Base-by-base conservation (phyloP, 92 coral and sea anemone species). In the Scolanthus callimorphus region DNA sequence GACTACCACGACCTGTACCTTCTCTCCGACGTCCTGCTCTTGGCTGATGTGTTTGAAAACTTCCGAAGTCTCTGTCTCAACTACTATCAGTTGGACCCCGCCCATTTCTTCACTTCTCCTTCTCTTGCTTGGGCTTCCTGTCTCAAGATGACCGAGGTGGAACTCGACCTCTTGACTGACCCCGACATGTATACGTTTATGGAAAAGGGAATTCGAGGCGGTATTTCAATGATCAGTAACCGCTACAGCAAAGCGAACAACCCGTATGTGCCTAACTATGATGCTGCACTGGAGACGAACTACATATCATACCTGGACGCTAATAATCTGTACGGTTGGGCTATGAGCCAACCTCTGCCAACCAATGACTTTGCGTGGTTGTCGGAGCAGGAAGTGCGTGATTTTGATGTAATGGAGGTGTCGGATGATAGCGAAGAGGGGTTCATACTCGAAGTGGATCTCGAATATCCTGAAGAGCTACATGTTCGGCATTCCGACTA, bases 111-210 rank as follows among this genome's bases (percentile, higher is more conserved):
- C 76, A 59, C 66, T n/a, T 27, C 46, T 13, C 71, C 71, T 34
- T 37, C 55, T 11, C 52, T 79, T 21, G 66, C 80, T 1, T 79
- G 79, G 85, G 37, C 31, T 30, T 74, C 74, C 20, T 65, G 79
- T 50, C 39, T 79, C 46, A 57, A 65, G 49, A 79, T 71, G 80
- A 78, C 74, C 29, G 74, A 56, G 8, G 73, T 78, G 31, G 63
- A 56, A 30, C 60, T 77, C 6, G 66, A 59, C n/a, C 41, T 60
- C 0, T 22, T 74, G 19, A 69, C 84, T 3, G 71, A 70, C 30
- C 59, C 59, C 1, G 84, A 61, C 24, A 60, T 60, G 72, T 70
- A 77, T 38, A 25, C 67, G 27, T 76, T 67, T 26, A 22, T 51
- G 2, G 51, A 64, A 49, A 34, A 64, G 60, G 71, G 71, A 31